Conservation (phyloP, 2,797 vertebrate genomes). For the Eidolon dupreanum region DNA sequence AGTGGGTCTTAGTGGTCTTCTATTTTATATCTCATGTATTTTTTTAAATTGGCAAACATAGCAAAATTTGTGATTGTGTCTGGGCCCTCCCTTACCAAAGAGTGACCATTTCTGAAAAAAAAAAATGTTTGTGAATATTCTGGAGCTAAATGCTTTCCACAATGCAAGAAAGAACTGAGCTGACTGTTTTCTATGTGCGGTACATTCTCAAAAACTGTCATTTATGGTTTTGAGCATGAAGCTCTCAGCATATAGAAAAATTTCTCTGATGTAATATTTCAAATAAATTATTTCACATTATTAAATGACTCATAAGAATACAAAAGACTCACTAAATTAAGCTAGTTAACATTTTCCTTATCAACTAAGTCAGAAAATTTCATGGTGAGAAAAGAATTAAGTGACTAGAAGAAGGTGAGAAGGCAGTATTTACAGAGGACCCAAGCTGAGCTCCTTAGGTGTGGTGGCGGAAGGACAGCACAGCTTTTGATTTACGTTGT, state of each 20-base stretch:
- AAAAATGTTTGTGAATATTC: neutral
- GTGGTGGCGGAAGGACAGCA: neutral
- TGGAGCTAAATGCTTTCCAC: accelerated
- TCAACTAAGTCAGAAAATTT: neutral
- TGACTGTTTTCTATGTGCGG: neutral
- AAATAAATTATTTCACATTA: neutral
- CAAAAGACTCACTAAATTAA: neutral
- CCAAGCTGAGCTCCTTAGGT: neutral
- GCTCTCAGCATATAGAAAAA: neutral
- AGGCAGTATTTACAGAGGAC: neutral
- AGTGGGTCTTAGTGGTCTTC: neutral
- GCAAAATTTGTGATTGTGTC: neutral
- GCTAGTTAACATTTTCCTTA: neutral
- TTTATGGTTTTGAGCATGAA: neutral
- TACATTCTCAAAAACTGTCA: neutral
- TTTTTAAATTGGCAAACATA: neutral
- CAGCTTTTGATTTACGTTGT: neutral
- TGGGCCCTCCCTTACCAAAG: neutral
- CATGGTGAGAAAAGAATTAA: neutral
- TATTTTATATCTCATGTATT: neutral
- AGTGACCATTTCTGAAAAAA: neutral
- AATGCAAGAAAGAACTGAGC: neutral
- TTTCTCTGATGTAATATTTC: neutral
- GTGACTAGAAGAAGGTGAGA: neutral
- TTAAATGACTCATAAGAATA: neutral